A percentile compares a stretch with the other conserved stretches of the same genome.
These are phyloP conservation scores for Temnothorax nylanderi DNA, from an alignment of 1,140 invertebrate genomes.

Conservation along the genomic window DNA sequence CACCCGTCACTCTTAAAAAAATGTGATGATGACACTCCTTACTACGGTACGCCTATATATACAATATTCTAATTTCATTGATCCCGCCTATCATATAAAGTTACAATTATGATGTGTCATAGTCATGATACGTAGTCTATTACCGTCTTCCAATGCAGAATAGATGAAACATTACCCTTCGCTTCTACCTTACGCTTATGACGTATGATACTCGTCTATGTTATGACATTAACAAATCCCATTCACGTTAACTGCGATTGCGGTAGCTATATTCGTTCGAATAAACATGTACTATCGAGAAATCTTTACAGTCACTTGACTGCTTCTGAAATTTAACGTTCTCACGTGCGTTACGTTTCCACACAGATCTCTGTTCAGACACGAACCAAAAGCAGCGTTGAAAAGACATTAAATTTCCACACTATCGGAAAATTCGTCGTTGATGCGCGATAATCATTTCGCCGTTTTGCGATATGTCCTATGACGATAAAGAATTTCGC, in stretches of 20 bases:
- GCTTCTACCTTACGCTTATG: constrained; percentile 16
- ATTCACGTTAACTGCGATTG: constrained; percentile 42
- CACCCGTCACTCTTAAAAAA: background rate
- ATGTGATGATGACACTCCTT: constrained; percentile 55
- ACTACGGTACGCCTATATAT: constrained; percentile 74
- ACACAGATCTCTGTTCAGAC: background rate
- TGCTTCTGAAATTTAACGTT: constrained; percentile 10
- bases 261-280: constrained; percentile 25
- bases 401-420: constrained; percentile 16
- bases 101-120: constrained; percentile 83
- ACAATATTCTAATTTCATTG: constrained; percentile 81
- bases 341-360: background rate
- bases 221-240: constrained; percentile 47
- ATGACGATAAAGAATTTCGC: constrained; percentile 41
- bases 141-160: constrained; percentile 60
- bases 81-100: constrained; percentile 82
- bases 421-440: background rate
- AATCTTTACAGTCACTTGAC: constrained; percentile 39
- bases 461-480: constrained; percentile 35
- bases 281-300: constrained; percentile 48
- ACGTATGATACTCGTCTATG: constrained; percentile 41
- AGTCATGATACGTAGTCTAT: constrained; percentile 69
- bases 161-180: constrained; percentile 48
- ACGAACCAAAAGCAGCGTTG: background rate
- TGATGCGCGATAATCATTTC: constrained; percentile 30